phyloP scores from a whole-genome alignment of 2,797 vertebrate genomes.

The Atherinosoma microstoma region DNA sequence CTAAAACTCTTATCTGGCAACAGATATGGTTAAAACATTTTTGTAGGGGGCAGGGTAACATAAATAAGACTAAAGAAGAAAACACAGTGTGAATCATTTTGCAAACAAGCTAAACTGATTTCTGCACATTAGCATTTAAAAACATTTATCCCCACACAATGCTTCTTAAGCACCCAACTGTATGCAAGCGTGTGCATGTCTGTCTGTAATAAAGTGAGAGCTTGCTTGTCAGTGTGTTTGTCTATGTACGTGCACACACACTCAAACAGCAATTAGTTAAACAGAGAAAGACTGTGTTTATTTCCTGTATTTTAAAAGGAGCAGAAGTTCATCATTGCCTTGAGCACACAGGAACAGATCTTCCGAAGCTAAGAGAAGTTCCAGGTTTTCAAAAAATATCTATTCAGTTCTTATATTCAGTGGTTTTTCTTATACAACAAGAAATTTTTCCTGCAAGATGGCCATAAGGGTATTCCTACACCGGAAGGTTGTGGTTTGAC shows the following conservation, averaged over 20 bases:
- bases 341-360: conserved; percentile 48
- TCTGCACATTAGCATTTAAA: conserved; percentile 68
- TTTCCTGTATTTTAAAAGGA: conserved; percentile 11
- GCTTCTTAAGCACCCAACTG: conserved; percentile 39
- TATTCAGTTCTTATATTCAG: background rate
- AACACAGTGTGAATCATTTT: conserved; percentile 7
- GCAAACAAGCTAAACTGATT: conserved; percentile 39
- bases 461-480: background rate
- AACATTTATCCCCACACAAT: conserved; percentile 37
- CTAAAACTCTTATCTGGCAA: conserved; percentile 6
- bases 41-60: background rate
- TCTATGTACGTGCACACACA: too few relatives aligned
- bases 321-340: conserved; percentile 62
- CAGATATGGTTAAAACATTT: conserved; percentile 4
- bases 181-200: conserved; percentile 6
- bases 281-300: conserved; percentile 33
- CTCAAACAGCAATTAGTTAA: conserved; percentile 7
- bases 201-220: background rate
- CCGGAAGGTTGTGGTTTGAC: background rate
- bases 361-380: conserved; percentile 29
- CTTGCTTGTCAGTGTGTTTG: background rate
- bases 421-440: background rate
- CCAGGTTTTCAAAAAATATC: background rate
- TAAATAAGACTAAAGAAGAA: conserved; percentile 38
- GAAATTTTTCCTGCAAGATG: background rate